Evolutionary conservation across 1,140 invertebrate species (phyloP).

Genomic region (Schlechtendalia chinensis): DNA sequence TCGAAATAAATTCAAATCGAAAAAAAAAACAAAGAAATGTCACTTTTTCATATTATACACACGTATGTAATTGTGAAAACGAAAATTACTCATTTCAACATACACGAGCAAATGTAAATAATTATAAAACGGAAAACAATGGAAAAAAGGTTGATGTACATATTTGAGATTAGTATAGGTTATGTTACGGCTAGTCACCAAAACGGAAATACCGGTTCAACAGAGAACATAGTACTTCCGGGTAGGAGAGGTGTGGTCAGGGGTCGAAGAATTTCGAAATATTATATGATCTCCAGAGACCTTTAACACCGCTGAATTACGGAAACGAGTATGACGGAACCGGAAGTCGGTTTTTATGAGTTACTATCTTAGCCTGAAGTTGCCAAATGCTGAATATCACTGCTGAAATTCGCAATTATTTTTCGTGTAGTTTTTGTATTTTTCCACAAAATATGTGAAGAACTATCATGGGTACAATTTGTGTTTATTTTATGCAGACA

Average conservation of each 20-base stretch:
- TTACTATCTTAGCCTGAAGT: not conserved
- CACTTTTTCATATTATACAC: too few species aligned
- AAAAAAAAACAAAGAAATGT: too few species aligned
- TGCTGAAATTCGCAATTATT: constrained; percentile 1
- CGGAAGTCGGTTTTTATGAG: constrained; percentile 28
- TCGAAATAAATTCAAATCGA: too few species aligned
- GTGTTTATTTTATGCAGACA: not conserved
- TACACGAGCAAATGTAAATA: not conserved
- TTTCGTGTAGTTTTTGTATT: not conserved
- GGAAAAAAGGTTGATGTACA: not conserved
- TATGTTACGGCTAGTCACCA: not conserved
- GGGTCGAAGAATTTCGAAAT: constrained; percentile 15
- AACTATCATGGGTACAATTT: not conserved
- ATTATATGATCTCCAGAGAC: constrained; percentile 14
- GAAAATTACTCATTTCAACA: too few species aligned
- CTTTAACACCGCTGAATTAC: constrained; percentile 21
- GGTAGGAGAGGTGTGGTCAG: not conserved
- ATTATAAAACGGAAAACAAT: not conserved
- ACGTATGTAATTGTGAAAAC: too few species aligned
- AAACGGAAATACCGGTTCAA: constrained; percentile 34
- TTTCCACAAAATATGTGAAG: not conserved
- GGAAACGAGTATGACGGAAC: constrained; percentile 5
- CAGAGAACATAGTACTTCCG: constrained; percentile 16
- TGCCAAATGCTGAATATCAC: not conserved
- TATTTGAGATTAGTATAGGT: not conserved